These are phyloP conservation scores for Scaeva pyrastri DNA, from an alignment of 2,888 invertebrate species.

Conservation along the genomic window DNA sequence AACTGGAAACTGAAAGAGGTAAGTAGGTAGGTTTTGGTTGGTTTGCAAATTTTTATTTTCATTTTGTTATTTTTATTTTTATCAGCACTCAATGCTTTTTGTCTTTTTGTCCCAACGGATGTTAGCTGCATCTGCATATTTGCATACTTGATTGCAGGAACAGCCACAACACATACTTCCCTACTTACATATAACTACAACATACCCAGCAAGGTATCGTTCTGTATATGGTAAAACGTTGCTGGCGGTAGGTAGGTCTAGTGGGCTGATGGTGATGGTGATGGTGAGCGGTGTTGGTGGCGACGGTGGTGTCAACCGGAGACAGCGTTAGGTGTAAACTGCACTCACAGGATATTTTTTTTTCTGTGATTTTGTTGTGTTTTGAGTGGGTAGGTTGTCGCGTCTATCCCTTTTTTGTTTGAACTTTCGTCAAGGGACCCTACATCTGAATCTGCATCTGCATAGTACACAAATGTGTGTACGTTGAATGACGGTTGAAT, in stretches of 20 bases:
- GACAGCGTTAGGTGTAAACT: conserved; percentile 71
- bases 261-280: background rate
- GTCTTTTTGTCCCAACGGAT: conserved; percentile 71
- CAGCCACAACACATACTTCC: conserved; percentile 45
- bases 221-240: conserved; percentile 13
- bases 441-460: background rate
- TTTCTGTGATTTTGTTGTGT: conserved; percentile 8
- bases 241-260: background rate
- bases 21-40: conserved; percentile 35
- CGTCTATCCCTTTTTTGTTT: conserved; percentile 60
- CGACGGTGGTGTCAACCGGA: conserved; percentile 48
- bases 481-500: conserved; percentile 47
- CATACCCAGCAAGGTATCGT: background rate
- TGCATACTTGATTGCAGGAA: conserved; percentile 76
- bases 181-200: too few relatives aligned
- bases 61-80: conserved; percentile 12
- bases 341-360: conserved; percentile 27
- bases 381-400: conserved; percentile 62
- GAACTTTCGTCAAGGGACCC: conserved; percentile 30
- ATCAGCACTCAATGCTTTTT: conserved; percentile 49
- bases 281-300: conserved; percentile 19
- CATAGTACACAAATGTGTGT: background rate
- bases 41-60: conserved; percentile 21
- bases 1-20: conserved; percentile 25
- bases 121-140: conserved; percentile 76